Conservation (phyloP, 1,140 invertebrate genomes). For the Agraylea sexmaculata region DNA sequence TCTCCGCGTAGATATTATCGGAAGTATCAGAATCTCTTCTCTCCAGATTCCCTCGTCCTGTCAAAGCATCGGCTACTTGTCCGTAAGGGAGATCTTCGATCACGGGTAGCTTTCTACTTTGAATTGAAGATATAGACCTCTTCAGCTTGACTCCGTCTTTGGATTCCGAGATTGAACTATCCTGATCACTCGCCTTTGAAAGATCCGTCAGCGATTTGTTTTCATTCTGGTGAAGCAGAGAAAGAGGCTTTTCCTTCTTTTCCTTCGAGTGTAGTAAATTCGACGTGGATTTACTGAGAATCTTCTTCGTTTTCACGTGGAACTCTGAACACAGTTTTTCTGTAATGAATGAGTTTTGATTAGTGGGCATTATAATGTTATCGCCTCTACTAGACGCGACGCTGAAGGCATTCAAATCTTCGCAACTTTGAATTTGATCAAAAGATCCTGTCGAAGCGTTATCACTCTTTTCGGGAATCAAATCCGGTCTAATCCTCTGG, state of each 20-base stretch:
- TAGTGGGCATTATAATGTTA: slow-evolving; percentile 37
- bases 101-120: slow-evolving; percentile 38
- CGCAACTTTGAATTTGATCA: slow-evolving; percentile 40
- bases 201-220: too few relatives aligned
- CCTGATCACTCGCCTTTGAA: too few relatives aligned
- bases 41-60: slow-evolving; percentile 26
- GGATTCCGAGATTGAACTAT: slow-evolving; percentile 33
- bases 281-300: slow-evolving; percentile 46
- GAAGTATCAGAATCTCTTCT: slow-evolving; percentile 37
- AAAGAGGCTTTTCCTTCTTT: slow-evolving; percentile 26
- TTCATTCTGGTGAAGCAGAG: too few relatives aligned
- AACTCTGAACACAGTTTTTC: slow-evolving; percentile 49
- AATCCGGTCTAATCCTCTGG: slow-evolving; percentile 38
- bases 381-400: slow-evolving; percentile 36
- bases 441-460: slow-evolving; percentile 38
- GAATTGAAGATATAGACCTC: slow-evolving; percentile 39
- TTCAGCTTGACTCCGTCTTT: slow-evolving; percentile 31
- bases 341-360: slow-evolving; percentile 46
- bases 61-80: slow-evolving; percentile 38
- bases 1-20: slow-evolving; percentile 49
- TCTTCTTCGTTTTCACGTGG: slow-evolving; percentile 46
- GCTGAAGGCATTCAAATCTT: slow-evolving; percentile 40
- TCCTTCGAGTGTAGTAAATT: slow-evolving; percentile 43
- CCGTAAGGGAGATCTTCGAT: slow-evolving; percentile 41
- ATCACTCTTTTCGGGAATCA: slow-evolving; percentile 39